Conservation (phyloP, 2,888 invertebrate genomes). For the Tanytarsus gracilentus region DNA sequence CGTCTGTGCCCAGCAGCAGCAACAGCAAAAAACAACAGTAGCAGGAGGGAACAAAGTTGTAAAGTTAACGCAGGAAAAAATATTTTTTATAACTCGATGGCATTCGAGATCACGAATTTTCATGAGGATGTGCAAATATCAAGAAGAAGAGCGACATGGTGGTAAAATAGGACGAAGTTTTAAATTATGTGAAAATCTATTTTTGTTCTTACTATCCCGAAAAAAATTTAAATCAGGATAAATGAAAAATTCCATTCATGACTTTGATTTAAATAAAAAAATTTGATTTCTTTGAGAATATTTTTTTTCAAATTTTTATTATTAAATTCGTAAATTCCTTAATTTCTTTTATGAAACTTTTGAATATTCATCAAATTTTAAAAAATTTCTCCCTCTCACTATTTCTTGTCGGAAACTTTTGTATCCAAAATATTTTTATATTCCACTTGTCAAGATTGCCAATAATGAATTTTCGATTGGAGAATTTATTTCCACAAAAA, state of each 20-base stretch:
- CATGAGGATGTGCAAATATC: not conserved
- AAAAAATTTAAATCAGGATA: too few species aligned
- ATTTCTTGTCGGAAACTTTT: too few species aligned
- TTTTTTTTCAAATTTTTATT: not conserved
- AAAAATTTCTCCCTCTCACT: not conserved
- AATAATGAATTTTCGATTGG: not conserved
- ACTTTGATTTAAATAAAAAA: too few species aligned
- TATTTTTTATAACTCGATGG: constrained; percentile 2
- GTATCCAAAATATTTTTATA: too few species aligned
- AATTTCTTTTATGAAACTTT: not conserved
- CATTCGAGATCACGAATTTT: not conserved
- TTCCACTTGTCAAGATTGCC: too few species aligned
- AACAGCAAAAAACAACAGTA: not conserved
- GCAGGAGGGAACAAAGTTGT: constrained; percentile 1
- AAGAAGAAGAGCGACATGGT: too few species aligned
- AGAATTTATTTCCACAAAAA: not conserved
- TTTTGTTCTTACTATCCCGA: too few species aligned
- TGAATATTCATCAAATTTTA: not conserved
- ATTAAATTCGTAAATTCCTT: not conserved
- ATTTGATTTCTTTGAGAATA: too few species aligned
- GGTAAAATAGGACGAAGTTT: too few species aligned
- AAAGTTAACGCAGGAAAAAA: constrained; percentile 6
- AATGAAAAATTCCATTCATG: too few species aligned
- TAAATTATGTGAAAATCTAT: too few species aligned
- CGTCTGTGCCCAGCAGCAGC: not conserved